phyloP scores from a whole-genome alignment of 2,888 invertebrate genomes.

The Syrista parreyssii region DNA sequence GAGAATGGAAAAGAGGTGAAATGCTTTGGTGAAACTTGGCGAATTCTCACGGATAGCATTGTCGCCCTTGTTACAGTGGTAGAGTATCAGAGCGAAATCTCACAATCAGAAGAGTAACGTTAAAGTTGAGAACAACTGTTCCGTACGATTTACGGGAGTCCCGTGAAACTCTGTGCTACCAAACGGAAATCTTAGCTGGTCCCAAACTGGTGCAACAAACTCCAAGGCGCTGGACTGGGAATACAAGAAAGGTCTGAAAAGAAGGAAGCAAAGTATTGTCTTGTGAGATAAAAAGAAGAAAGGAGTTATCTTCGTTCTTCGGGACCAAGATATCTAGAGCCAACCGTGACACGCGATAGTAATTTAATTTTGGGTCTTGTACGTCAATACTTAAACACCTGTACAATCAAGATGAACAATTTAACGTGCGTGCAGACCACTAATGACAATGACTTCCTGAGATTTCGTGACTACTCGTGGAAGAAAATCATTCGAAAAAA shows the following conservation, averaged over 20 bases:
- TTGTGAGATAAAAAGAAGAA: neutral
- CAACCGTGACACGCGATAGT: neutral
- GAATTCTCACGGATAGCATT: neutral
- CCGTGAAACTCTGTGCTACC: neutral
- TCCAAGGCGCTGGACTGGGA: neutral
- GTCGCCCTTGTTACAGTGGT: neutral
- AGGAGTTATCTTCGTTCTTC: neutral
- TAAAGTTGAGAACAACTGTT: neutral
- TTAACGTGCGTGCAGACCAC: neutral
- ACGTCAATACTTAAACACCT: neutral
- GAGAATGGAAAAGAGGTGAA: conserved; percentile 4
- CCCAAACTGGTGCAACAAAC: neutral
- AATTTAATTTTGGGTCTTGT: neutral
- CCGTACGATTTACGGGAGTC: neutral
- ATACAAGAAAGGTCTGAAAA: conserved; percentile 8
- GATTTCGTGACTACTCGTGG: neutral
- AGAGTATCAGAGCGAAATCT: neutral
- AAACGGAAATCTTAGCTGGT: neutral
- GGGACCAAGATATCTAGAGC: neutral
- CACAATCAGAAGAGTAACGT: neutral
- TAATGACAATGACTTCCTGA: neutral
- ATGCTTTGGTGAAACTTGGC: conserved; percentile 18
- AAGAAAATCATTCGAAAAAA: neutral
- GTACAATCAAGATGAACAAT: neutral
- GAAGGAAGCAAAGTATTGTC: conserved; percentile 9